Conservation (phyloP, 2,888 invertebrate genomes). For the Spisula solida region DNA sequence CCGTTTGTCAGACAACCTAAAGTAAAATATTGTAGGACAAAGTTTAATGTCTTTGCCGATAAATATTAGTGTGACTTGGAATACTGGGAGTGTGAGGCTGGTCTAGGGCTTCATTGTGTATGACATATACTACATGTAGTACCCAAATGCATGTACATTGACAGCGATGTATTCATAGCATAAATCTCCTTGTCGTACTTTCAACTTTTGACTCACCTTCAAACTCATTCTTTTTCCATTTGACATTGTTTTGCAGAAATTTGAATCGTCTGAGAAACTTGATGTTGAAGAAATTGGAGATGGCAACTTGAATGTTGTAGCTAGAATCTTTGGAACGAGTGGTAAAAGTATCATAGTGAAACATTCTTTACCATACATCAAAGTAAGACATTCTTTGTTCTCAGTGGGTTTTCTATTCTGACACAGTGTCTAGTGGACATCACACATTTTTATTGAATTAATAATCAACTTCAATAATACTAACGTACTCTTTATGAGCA, state of each 20-base stretch:
- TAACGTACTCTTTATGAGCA: no score
- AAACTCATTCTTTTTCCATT: not conserved
- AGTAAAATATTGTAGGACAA: no score
- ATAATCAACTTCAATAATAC: no score
- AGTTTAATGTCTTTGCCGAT: no score
- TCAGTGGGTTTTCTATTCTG: not conserved
- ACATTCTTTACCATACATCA: slow-evolving; percentile 78
- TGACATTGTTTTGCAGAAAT: slow-evolving; percentile 44
- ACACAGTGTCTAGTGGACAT: no score
- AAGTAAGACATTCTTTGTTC: slow-evolving; percentile 64
- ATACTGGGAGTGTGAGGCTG: not conserved
- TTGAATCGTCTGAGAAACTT: slow-evolving; percentile 55
- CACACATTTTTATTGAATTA: no score
- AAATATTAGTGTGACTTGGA: no score
- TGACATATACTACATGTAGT: no score
- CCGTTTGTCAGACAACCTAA: no score
- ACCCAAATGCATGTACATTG: not conserved
- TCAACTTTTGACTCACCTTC: no score
- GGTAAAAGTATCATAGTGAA: slow-evolving; percentile 74
- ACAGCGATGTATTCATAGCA: not conserved
- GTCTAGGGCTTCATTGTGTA: not conserved
- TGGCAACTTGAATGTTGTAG: slow-evolving; percentile 78
- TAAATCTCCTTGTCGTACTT: no score
- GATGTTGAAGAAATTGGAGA: slow-evolving; percentile 73
- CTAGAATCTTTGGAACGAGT: slow-evolving; percentile 56